Base-by-base conservation (phyloP, 2,797 vertebrate species). In the Sebastes alutus region DNA sequence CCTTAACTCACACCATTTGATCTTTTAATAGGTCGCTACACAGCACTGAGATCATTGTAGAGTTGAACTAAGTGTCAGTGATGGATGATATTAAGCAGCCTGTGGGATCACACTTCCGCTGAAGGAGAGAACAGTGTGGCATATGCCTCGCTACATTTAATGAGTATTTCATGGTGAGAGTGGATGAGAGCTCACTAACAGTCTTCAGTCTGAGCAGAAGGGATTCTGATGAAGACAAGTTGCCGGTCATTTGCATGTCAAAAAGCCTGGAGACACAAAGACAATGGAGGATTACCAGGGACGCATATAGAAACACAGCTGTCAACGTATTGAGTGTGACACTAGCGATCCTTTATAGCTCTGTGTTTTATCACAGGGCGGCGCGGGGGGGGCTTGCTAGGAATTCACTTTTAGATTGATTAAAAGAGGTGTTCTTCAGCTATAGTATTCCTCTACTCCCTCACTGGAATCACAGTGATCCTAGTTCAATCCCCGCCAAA, bases 161-260 rank as follows among this genome's bases (percentile, higher is more conserved):
- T 92, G 78, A 83, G 82, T 80, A 89, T 92, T 93, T 93, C 88
- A 91, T 64, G 71, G 86, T 78, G 74, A 88, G 82, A 80, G 79
- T 72, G 86, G 84, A 77, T 68, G 77, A 87, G 70, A 79, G 72
- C 75, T 78, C 38, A 3, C 68, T 46, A 20, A 25, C 16, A 60
- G 82, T 77, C 72, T 59, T 72, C 25, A 61, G 11, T 73, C 18
- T 52, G 42, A 84, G 77, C 89, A 89, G 92, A 88, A 86, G 88
- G 93, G 65, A 64, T 42, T 61, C 72, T 86, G 84, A 94, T 92
- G 91, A 90, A 93, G 92, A 92, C 83, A 90, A 92, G 92, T 89
- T 83, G 75, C 56, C 0, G 67, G 82, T 64, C 64, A 94, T 95
- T 96, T 95, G 89, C 94, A 95, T 95, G 88, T 91, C 80, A 94